These are phyloP conservation scores for Rhynchophorus ferrugineus DNA, from an alignment of 1,140 invertebrate genomes.

Conservation along the genomic window DNA sequence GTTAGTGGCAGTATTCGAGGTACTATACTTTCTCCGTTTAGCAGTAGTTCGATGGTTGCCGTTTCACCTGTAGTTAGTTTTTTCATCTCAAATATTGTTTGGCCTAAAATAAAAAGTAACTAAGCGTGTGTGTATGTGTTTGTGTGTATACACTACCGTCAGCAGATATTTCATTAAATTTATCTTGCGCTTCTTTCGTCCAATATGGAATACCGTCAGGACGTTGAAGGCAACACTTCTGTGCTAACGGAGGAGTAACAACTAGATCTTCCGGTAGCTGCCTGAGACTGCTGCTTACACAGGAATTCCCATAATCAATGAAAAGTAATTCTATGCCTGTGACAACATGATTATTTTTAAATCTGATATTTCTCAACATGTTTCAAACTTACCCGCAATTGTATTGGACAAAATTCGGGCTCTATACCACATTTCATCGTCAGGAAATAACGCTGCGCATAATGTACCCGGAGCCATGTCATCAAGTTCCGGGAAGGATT, in stretches of 20 bases:
- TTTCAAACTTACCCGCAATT: conserved; percentile 39
- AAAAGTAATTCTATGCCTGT: conserved; percentile 52
- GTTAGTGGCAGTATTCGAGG: conserved; percentile 44
- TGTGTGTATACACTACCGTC: no score
- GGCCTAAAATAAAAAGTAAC: no score
- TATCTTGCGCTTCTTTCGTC: conserved; percentile 53
- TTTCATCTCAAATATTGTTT: conserved; percentile 54
- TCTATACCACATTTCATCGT: conserved; percentile 63
- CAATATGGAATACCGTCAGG: conserved; percentile 52
- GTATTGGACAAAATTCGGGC: conserved; percentile 55
- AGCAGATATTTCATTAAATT: conserved; percentile 55
- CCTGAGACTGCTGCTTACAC: conserved; percentile 49
- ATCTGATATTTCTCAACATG: not conserved
- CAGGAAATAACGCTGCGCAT: conserved; percentile 60
- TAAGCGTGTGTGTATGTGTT: no score
- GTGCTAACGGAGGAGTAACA: conserved; percentile 50
- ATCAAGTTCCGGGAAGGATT: conserved; percentile 45
- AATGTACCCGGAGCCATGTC: conserved; percentile 49
- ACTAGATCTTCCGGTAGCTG: conserved; percentile 57
- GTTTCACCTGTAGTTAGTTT: conserved; percentile 57
- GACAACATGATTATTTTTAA: not conserved
- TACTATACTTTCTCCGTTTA: conserved; percentile 53
- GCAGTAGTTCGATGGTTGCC: conserved; percentile 53
- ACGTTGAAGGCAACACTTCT: conserved; percentile 54
- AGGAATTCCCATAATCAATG: conserved; percentile 68